Conservation (phyloP, 2,797 vertebrate genomes). For the Lepilemur ruficaudatus region DNA sequence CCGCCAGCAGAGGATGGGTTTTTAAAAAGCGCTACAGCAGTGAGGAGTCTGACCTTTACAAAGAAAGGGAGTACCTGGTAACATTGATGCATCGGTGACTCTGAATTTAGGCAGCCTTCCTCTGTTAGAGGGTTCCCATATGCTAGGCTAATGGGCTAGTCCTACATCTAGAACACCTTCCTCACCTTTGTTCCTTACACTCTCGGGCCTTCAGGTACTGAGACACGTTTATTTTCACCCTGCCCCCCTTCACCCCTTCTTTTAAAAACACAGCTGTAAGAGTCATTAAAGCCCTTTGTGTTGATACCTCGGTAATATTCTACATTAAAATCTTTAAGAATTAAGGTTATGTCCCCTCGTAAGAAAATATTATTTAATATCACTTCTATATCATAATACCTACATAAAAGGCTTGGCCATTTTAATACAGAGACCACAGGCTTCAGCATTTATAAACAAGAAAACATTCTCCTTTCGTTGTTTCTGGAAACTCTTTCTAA, state of each 20-base stretch:
- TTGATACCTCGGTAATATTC: background rate
- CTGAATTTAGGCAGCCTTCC: background rate
- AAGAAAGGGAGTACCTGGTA: background rate
- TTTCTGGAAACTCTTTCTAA: conserved; percentile 54
- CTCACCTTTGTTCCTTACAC: background rate
- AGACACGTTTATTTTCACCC: background rate
- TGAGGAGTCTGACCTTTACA: background rate
- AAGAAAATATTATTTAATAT: background rate
- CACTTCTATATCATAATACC: background rate
- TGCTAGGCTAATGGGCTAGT: background rate
- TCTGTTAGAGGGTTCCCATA: background rate
- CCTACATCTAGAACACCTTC: background rate
- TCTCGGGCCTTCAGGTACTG: background rate
- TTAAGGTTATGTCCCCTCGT: background rate
- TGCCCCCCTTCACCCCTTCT: background rate
- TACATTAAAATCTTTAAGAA: background rate
- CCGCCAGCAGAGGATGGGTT: background rate
- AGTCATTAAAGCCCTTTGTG: background rate
- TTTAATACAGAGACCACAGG: background rate
- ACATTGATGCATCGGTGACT: background rate
- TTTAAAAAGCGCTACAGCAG: background rate
- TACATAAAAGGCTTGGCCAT: background rate
- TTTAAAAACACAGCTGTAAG: background rate
- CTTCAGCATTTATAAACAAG: conserved; percentile 5
- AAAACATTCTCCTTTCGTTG: background rate